Evolutionary conservation across 2,797 vertebrate genomes (phyloP).

Genomic region (Rousettus madagascariensis): DNA sequence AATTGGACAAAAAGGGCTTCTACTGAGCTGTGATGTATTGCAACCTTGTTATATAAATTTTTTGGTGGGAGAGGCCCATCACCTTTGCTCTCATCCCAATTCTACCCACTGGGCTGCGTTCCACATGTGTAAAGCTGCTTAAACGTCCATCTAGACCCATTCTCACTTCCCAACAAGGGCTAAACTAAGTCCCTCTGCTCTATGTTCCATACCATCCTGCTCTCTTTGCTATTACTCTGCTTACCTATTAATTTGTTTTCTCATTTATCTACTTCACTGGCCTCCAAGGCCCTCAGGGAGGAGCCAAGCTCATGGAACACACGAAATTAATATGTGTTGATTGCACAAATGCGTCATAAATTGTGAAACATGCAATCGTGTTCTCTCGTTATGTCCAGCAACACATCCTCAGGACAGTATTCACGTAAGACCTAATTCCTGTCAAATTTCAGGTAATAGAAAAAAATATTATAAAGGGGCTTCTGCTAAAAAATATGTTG

Average conservation of each 20-base stretch:
- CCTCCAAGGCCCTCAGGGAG: neutral
- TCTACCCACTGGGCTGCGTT: neutral
- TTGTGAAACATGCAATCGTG: neutral
- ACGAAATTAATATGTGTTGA: neutral
- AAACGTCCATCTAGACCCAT: neutral
- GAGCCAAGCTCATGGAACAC: neutral
- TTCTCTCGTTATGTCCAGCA: neutral
- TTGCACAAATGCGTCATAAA: neutral
- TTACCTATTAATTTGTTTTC: neutral
- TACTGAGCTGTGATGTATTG: neutral
- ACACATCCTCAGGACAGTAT: neutral
- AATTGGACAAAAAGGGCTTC: neutral
- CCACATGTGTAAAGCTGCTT: fast-evolving
- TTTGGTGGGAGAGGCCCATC: neutral
- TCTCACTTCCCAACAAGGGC: fast-evolving
- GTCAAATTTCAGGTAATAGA: neutral
- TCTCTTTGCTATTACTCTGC: neutral
- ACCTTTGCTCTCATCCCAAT: neutral
- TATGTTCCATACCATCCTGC: neutral
- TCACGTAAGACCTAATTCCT: neutral
- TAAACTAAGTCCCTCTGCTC: neutral
- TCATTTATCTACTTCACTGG: neutral
- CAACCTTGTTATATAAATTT: neutral
- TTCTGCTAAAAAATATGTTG: neutral
- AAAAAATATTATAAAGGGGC: neutral